Percentiles rank a stretch among this genome's conserved stretches.
phyloP scores from a whole-genome alignment of 1,140 invertebrate genomes.

The Galleria mellonella region DNA sequence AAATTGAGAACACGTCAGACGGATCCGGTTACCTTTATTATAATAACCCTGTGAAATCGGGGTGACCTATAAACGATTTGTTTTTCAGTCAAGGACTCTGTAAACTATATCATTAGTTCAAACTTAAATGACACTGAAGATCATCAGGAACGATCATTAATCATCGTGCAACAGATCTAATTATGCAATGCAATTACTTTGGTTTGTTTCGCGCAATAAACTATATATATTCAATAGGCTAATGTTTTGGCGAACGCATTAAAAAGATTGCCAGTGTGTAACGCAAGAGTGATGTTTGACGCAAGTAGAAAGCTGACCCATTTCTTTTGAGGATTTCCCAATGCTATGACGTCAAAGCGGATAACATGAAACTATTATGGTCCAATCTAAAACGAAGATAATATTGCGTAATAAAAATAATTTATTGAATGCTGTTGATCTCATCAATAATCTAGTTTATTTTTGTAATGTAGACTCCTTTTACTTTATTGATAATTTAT shows the following conservation, averaged over 20 bases:
- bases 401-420: slow-evolving; percentile 51
- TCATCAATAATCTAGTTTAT: neutral
- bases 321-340: slow-evolving; percentile 49
- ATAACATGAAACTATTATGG: slow-evolving; percentile 20
- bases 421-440: slow-evolving; percentile 9
- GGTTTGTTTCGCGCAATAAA: slow-evolving; percentile 1
- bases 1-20: slow-evolving; percentile 22
- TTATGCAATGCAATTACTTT: no score
- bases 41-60: slow-evolving; percentile 34
- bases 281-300: slow-evolving; percentile 33
- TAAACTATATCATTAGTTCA: slow-evolving; percentile 10
- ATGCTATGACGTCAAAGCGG: slow-evolving; percentile 48
- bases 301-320: slow-evolving; percentile 49
- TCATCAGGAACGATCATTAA: no score
- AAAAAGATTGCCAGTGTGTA: slow-evolving; percentile 16
- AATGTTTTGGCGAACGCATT: slow-evolving; percentile 2
- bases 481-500: no score
- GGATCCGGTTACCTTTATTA: slow-evolving; percentile 38
- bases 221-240: slow-evolving; percentile 8
- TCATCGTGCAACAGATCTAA: no score
- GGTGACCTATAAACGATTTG: slow-evolving; percentile 31
- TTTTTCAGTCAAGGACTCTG: slow-evolving; percentile 11
- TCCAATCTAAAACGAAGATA: slow-evolving; percentile 28
- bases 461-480: no score
- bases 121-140: slow-evolving; percentile 1